A percentile compares a stretch with the other conserved stretches of the same genome.
Evolutionary conservation across 2,113 vertebrate species (phyloP).

Genomic region (Chamaetylas fuelleborni): DNA sequence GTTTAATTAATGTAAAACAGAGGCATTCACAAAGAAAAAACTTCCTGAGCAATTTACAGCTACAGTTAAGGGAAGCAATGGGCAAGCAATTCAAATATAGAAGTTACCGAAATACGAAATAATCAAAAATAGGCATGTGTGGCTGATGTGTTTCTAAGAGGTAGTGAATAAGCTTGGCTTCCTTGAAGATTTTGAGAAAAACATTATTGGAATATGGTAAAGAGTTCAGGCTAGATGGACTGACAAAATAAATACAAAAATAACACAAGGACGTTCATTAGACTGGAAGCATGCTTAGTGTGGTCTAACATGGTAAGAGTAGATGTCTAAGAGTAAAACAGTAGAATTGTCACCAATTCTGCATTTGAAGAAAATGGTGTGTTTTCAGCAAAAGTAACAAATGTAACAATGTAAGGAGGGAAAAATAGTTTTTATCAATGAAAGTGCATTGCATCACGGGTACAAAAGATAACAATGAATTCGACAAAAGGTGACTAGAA

Average conservation of each 20-base stretch:
- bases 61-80: background rate
- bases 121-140: background rate
- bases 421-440: background rate
- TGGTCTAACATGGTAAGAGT: background rate
- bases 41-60: background rate
- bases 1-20: background rate
- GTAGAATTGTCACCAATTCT: background rate
- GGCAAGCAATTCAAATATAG: background rate
- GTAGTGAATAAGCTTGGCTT: background rate
- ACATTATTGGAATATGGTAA: background rate
- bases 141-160: background rate
- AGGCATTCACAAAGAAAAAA: background rate
- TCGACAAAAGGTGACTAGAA: background rate
- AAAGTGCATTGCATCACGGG: background rate
- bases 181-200: background rate
- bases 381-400: background rate
- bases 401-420: background rate
- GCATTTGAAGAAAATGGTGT: background rate
- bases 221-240: background rate
- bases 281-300: background rate
- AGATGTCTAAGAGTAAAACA: background rate
- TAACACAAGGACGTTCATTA: background rate
- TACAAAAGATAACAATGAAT: background rate
- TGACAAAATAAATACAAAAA: background rate
- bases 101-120: background rate